A percentile compares a stretch with the other conserved stretches of the same genome.
These are phyloP conservation scores for Pegea sp. DNA, from an alignment of 23 tunicate species.

Conservation along the genomic window DNA sequence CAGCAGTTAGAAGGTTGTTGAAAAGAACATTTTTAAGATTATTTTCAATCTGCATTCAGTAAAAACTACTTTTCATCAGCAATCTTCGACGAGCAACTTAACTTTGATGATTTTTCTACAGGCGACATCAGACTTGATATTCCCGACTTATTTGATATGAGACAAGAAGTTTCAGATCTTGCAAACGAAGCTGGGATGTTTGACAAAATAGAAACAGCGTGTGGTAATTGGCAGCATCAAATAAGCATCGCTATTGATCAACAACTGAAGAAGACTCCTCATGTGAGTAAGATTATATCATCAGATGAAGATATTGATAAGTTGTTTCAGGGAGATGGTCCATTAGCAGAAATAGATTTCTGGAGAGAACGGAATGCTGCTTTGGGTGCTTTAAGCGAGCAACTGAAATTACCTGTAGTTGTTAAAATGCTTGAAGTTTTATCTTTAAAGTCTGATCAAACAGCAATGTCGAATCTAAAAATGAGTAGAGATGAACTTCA, in stretches of 20 bases:
- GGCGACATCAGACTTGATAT: constrained; percentile 79
- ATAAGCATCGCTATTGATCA: constrained; percentile 79
- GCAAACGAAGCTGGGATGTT: constrained; percentile 25
- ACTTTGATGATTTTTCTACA: too few relatives aligned
- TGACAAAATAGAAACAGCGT: constrained; percentile 50
- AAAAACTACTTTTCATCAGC: too few relatives aligned
- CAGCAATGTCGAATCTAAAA: constrained; percentile 77
- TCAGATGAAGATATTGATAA: neutral
- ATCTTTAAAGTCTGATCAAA: constrained; percentile 37
- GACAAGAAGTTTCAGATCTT: constrained; percentile 34
- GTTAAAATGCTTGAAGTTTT: constrained; percentile 71
- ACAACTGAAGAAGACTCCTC: constrained; percentile 73
- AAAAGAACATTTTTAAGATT: neutral
- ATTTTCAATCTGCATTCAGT: too few relatives aligned
- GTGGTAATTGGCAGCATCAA: constrained; percentile 96
- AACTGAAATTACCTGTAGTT: constrained; percentile 60
- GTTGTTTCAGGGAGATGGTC: constrained; percentile 65
- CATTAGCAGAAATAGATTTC: constrained; percentile 89
- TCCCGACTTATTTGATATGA: constrained; percentile 30
- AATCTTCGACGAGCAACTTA: too few relatives aligned
- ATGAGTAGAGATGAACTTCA: constrained; percentile 68
- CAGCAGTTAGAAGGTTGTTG: constrained; percentile 79
- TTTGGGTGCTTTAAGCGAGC: constrained; percentile 76
- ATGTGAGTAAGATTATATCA: constrained; percentile 10
- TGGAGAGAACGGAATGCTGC: constrained; percentile 95